phyloP scores from a whole-genome alignment of 2,888 invertebrate species.

The Incurvaria masculella region DNA sequence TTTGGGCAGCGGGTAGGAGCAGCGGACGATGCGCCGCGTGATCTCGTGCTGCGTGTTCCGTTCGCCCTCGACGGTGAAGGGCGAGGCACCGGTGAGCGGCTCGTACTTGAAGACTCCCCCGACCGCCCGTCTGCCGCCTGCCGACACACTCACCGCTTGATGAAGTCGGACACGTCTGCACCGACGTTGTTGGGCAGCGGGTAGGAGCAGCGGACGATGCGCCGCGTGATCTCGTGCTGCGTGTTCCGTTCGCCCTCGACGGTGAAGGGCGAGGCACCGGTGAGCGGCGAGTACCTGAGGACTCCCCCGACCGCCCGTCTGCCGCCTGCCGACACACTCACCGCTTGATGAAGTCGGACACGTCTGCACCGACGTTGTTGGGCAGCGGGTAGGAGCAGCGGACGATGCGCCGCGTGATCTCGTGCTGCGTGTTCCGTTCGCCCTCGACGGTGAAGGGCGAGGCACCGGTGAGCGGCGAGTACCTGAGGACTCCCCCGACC shows the following conservation, averaged over 20 bases:
- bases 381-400: slow-evolving; percentile 89
- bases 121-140: slow-evolving; percentile 99
- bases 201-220: slow-evolving; percentile 86
- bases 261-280: slow-evolving; percentile 96
- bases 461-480: slow-evolving; percentile 94
- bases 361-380: slow-evolving; percentile 68
- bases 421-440: slow-evolving; percentile 89
- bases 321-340: slow-evolving; percentile 73
- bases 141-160: slow-evolving; percentile 45
- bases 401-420: slow-evolving; percentile 89
- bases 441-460: slow-evolving; percentile 97
- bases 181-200: slow-evolving; percentile 85
- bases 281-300: slow-evolving; percentile 91
- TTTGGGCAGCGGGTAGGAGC: slow-evolving; percentile 86
- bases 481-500: slow-evolving; percentile 95
- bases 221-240: slow-evolving; percentile 89
- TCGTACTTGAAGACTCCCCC: slow-evolving; percentile 93
- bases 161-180: slow-evolving; percentile 68
- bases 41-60: slow-evolving; percentile 94
- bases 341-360: slow-evolving; percentile 65
- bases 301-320: slow-evolving; percentile 99
- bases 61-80: slow-evolving; percentile 95
- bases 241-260: slow-evolving; percentile 92
- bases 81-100: slow-evolving; percentile 93
- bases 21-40: slow-evolving; percentile 82